A percentile compares a stretch with the other conserved stretches of the same genome.
Conservation (phyloP, 2,797 vertebrate genomes). For the Austrolebias charrua region DNA sequence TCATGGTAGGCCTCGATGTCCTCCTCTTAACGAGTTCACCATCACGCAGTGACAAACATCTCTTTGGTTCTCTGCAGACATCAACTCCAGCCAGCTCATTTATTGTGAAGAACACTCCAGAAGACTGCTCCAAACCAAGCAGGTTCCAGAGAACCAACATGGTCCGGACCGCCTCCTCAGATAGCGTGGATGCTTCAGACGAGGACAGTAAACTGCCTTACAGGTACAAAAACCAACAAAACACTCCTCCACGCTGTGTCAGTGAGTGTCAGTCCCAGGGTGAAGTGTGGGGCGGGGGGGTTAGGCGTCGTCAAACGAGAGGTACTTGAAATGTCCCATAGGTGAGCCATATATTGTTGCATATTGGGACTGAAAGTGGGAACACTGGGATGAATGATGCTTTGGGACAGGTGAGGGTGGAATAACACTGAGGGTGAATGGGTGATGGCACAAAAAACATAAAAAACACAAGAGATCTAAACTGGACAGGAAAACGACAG, state of each 20-base stretch:
- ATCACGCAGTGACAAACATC: no score
- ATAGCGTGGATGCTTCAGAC: constrained; percentile 70
- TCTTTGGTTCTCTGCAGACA: constrained; percentile 54
- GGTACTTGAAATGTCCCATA: no score
- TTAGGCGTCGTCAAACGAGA: no score
- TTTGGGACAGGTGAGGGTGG: no score
- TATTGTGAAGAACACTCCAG: constrained; percentile 75
- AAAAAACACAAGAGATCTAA: no score
- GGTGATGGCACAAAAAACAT: no score
- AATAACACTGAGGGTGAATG: no score
- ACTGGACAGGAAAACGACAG: no score
- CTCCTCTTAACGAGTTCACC: no score
- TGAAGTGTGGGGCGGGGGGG: background rate
- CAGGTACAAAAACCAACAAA: constrained; percentile 74
- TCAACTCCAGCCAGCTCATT: constrained; percentile 82
- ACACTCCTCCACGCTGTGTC: background rate
- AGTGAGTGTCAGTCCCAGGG: background rate
- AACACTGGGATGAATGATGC: no score
- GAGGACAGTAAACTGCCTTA: constrained; percentile 88
- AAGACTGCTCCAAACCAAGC: constrained; percentile 65
- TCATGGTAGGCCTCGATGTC: constrained; percentile 59
- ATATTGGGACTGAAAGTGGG: no score
- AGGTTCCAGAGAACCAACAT: constrained; percentile 83
- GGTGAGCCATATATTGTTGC: no score
- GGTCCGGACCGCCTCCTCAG: constrained; percentile 76